Conservation (phyloP, 2,797 vertebrate genomes). For the Corythornis leucogaster region DNA sequence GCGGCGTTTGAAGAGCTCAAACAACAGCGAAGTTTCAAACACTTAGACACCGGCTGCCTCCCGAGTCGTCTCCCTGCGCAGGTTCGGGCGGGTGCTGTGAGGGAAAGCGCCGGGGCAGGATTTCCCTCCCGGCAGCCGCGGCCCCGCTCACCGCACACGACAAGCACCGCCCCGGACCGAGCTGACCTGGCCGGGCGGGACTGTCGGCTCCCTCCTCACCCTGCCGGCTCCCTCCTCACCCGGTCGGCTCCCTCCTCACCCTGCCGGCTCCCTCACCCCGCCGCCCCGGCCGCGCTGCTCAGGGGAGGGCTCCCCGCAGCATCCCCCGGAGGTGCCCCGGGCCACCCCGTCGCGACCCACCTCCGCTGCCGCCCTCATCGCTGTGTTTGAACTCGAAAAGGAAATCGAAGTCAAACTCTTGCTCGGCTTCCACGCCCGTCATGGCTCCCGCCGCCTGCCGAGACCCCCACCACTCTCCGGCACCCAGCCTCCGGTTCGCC, state of each 20-base stretch:
- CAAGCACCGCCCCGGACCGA: background rate
- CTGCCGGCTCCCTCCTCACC: no score
- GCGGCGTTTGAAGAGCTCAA: background rate
- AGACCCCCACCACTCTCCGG: background rate
- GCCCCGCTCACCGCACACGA: background rate
- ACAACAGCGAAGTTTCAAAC: background rate
- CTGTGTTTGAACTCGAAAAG: slow-evolving; percentile 88
- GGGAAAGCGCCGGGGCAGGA: background rate
- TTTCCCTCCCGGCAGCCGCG: background rate
- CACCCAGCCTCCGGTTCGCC: background rate
- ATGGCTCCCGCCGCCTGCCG: slow-evolving; percentile 66
- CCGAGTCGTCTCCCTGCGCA: background rate
- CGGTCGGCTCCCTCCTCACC: no score
- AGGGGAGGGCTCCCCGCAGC: background rate
- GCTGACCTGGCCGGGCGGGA: background rate
- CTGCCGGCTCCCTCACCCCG: no score
- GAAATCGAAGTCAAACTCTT: slow-evolving; percentile 89
- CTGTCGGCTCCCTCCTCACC: no score
- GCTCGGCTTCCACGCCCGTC: slow-evolving; percentile 84
- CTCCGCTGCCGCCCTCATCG: slow-evolving; percentile 73
- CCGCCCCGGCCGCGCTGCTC: no score
- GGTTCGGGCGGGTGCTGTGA: background rate
- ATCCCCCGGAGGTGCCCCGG: background rate
- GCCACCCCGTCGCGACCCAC: slow-evolving; percentile 66
- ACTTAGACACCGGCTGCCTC: background rate